Evolutionary conservation across 2,888 invertebrate species (phyloP).

Genomic region (Sminthurides aquaticus): DNA sequence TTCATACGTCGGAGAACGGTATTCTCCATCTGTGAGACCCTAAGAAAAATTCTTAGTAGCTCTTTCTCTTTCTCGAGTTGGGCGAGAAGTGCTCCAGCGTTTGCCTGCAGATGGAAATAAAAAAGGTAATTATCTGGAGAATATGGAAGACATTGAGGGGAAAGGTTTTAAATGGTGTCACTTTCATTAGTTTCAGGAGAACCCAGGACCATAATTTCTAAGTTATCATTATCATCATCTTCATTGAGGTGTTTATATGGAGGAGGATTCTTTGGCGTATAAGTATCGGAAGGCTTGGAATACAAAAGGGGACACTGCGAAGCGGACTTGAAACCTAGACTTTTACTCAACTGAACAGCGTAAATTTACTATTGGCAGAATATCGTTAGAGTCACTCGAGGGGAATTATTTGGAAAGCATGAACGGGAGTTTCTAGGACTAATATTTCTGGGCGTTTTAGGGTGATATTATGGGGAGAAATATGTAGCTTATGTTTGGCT

Average conservation of each 20-base stretch:
- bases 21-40: slow-evolving; percentile 96
- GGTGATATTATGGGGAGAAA: too few relatives aligned
- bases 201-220: background rate
- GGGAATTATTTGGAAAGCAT: too few relatives aligned
- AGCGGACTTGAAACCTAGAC: too few relatives aligned
- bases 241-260: background rate
- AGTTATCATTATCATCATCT: background rate
- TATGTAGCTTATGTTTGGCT: too few relatives aligned
- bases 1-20: slow-evolving; percentile 87
- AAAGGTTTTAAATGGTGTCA: background rate
- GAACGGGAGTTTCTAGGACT: too few relatives aligned
- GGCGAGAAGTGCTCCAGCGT: slow-evolving; percentile 76
- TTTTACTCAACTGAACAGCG: too few relatives aligned
- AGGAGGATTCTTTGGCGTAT: too few relatives aligned
- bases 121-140: background rate
- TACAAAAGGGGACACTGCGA: slow-evolving; percentile 2
- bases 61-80: slow-evolving; percentile 92
- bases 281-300: too few relatives aligned
- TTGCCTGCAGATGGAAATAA: slow-evolving; percentile 55
- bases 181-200: too few relatives aligned
- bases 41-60: slow-evolving; percentile 81
- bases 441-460: too few relatives aligned
- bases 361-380: too few relatives aligned
- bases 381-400: too few relatives aligned
- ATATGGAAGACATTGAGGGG: background rate